A percentile compares a stretch with the other conserved stretches of the same genome.
Conservation (phyloP, 23 tunicate genomes). For the Diplosoma virens region DNA sequence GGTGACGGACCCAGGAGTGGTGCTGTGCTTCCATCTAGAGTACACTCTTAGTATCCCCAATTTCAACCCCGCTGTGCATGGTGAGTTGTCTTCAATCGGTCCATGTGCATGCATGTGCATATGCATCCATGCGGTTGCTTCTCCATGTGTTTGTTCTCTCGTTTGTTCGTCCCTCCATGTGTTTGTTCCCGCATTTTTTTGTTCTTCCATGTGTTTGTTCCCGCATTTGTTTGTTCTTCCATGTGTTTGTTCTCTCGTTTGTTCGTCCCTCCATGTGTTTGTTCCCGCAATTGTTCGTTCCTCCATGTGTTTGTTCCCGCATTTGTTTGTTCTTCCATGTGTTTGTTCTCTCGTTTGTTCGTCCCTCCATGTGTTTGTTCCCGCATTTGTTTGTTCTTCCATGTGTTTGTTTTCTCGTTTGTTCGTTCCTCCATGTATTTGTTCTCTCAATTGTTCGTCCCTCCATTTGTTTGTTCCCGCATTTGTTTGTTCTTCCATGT, state of each 20-base stretch:
- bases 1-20: slow-evolving; percentile 61
- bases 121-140: neutral
- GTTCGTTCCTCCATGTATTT: too few species aligned
- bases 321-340: neutral
- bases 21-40: slow-evolving; percentile 66
- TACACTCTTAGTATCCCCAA: slow-evolving; percentile 62
- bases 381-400: neutral
- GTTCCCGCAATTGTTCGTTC: neutral
- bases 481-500: neutral
- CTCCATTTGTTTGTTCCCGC: neutral
- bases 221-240: neutral
- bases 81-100: neutral
- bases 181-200: neutral
- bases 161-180: neutral
- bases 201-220: neutral
- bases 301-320: too few species aligned
- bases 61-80: slow-evolving; percentile 10
- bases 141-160: neutral
- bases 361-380: too few species aligned
- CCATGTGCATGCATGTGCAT: too few species aligned
- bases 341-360: neutral
- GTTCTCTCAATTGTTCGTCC: neutral
- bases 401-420: neutral
- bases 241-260: neutral
- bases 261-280: neutral